Conservation (phyloP, 1,140 invertebrate species). For the Samia ricini region DNA sequence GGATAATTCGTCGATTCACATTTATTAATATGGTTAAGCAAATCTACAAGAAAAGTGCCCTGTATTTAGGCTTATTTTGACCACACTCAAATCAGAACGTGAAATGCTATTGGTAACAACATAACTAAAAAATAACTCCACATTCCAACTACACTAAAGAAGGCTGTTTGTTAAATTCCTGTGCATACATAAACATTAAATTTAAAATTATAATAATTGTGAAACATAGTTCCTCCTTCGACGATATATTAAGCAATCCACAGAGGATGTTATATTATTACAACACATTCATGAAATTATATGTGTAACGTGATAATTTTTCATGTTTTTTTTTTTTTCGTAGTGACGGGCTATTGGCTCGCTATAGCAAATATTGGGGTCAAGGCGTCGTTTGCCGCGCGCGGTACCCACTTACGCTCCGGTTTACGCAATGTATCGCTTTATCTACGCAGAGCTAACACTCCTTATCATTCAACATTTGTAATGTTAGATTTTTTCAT, state of each 20-base stretch:
- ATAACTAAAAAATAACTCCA: neutral
- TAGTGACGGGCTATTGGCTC: slow-evolving; percentile 6
- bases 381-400: slow-evolving; percentile 49
- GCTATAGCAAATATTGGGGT: slow-evolving; percentile 39
- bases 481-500: slow-evolving; percentile 1
- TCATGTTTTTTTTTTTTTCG: neutral
- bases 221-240: neutral
- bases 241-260: neutral
- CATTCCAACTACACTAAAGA: neutral
- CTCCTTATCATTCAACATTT: neutral
- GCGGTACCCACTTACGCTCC: slow-evolving; percentile 1
- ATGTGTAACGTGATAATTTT: neutral
- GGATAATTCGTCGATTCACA: too few relatives aligned
- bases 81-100: too few relatives aligned
- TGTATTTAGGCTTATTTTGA: too few relatives aligned
- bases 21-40: too few relatives aligned
- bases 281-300: neutral
- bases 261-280: neutral
- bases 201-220: neutral
- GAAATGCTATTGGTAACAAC: too few relatives aligned
- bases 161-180: neutral
- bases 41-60: too few relatives aligned
- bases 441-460: slow-evolving; percentile 11
- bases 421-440: slow-evolving; percentile 50
- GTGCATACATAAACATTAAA: neutral